These are phyloP conservation scores for Zosterops borbonicus DNA, from an alignment of 2,113 vertebrate species.

Conservation along the genomic window DNA sequence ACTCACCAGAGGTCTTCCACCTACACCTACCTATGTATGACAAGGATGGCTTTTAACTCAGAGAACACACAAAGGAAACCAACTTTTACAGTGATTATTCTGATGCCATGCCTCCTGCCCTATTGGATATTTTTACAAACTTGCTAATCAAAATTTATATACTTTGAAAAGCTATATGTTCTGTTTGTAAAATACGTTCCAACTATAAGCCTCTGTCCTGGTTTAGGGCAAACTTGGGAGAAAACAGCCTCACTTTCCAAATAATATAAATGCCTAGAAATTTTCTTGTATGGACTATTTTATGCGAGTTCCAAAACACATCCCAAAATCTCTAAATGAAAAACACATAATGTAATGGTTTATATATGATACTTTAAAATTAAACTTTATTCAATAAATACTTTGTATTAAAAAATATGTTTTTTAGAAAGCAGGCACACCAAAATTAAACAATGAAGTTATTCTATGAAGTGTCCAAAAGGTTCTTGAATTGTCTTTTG, in stretches of 20 bases:
- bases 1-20: not conserved
- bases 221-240: no score
- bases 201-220: not conserved
- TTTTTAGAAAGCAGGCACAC: not conserved
- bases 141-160: not conserved
- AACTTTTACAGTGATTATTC: not conserved
- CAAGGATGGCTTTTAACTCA: not conserved
- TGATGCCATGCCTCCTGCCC: not conserved
- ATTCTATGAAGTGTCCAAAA: not conserved
- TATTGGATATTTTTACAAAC: slow-evolving; percentile 2
- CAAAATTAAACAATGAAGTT: not conserved
- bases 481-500: not conserved
- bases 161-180: not conserved
- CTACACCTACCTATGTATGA: not conserved
- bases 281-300: not conserved
- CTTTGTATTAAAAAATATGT: not conserved
- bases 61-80: not conserved
- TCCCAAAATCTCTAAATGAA: not conserved
- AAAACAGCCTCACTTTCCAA: not conserved
- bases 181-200: not conserved
- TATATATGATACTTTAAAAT: not conserved
- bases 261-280: not conserved
- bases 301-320: not conserved
- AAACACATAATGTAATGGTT: not conserved
- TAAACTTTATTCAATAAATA: not conserved